Percentiles rank a stretch among this genome's conserved stretches.
phyloP scores from a whole-genome alignment of 2,113 vertebrate species.

The Chaetura pelagica region DNA sequence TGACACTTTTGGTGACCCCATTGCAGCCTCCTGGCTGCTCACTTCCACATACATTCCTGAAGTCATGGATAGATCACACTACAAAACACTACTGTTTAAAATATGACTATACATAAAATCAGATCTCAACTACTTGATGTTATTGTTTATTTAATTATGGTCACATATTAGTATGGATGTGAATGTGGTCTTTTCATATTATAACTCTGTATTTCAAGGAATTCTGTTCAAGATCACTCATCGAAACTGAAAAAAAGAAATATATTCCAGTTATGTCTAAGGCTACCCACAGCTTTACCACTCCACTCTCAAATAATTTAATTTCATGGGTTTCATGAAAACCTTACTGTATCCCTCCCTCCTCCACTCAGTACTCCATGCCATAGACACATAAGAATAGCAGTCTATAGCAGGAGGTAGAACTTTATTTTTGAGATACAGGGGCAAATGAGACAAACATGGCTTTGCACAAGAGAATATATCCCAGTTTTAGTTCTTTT shows the following conservation, averaged over 20 bases:
- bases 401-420: neutral
- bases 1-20: accelerated
- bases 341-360: neutral
- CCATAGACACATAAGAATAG: neutral
- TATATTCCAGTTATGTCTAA: neutral
- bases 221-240: neutral
- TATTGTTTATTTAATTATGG: neutral
- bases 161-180: neutral
- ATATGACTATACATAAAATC: neutral
- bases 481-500: neutral
- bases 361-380: neutral
- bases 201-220: neutral
- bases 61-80: accelerated
- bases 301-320: neutral
- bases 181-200: neutral
- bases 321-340: neutral
- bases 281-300: neutral
- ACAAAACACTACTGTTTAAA: neutral
- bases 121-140: neutral
- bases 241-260: neutral
- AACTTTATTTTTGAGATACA: neutral
- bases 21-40: neutral
- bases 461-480: neutral
- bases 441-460: neutral
- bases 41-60: neutral